Percentiles rank a stretch among this genome's conserved stretches.
phyloP scores from a whole-genome alignment of 2,888 invertebrate species.

The Drosophila antonietae region DNA sequence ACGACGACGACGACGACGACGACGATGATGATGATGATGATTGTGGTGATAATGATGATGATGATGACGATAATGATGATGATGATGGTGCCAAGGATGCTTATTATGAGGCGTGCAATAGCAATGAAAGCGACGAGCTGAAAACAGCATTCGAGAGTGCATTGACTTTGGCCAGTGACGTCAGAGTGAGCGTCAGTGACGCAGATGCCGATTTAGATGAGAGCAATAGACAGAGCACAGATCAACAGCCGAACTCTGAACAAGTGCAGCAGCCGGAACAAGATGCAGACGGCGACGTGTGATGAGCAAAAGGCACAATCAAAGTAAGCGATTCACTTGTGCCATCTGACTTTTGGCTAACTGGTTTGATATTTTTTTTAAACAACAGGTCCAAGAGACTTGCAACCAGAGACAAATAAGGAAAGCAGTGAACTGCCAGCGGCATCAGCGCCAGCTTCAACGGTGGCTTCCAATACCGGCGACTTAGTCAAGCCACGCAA shows the following conservation, averaged over 20 bases:
- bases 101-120: constrained; percentile 76
- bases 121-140: constrained; percentile 78
- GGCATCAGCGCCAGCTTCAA: not conserved
- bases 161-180: constrained; percentile 70
- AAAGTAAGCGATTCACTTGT: constrained; percentile 54
- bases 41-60: constrained; percentile 30
- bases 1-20: constrained; percentile 60
- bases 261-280: constrained; percentile 8
- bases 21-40: constrained; percentile 49
- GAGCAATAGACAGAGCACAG: constrained; percentile 3
- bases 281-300: not conserved
- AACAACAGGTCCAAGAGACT: constrained; percentile 59
- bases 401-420: constrained; percentile 51
- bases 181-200: constrained; percentile 60
- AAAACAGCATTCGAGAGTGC: constrained; percentile 70
- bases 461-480: not conserved
- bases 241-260: constrained; percentile 3
- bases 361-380: not conserved
- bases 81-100: constrained; percentile 74
- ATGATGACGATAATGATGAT: constrained; percentile 38
- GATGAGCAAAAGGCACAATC: constrained; percentile 48
- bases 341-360: not conserved
- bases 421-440: constrained; percentile 26
- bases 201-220: constrained; percentile 26
- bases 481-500: constrained; percentile 10